phyloP scores from a whole-genome alignment of 2,113 vertebrate species.

The Plecotus auritus region DNA sequence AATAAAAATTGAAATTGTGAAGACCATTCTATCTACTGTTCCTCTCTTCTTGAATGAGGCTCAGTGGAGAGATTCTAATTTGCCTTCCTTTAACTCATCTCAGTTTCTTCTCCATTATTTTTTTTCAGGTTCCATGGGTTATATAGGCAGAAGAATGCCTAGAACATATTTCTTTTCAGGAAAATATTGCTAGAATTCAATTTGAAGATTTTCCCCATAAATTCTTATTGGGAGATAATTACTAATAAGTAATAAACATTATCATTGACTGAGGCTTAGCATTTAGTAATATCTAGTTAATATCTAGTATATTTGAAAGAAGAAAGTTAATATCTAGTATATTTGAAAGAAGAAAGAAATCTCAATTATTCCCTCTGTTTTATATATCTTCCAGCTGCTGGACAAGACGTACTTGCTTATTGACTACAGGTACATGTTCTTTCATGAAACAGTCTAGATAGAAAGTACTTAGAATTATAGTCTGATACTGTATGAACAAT shows the following conservation, averaged over 20 bases:
- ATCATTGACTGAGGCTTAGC: not conserved
- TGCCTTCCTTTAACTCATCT: not conserved
- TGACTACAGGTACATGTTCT: not conserved
- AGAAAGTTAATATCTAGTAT: not conserved
- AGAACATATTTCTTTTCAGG: not conserved
- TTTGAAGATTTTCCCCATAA: not conserved
- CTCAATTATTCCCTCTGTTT: not conserved
- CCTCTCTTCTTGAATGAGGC: not conserved
- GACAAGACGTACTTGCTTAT: not conserved
- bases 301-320: not conserved
- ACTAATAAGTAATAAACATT: not conserved
- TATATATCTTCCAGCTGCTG: not conserved
- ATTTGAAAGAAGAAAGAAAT: not conserved
- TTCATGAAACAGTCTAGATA: not conserved
- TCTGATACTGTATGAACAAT: slow-evolving; percentile 32
- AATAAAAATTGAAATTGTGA: not conserved
- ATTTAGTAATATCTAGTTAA: not conserved
- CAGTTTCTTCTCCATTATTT: not conserved
- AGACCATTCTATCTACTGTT: not conserved
- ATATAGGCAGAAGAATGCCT: not conserved
- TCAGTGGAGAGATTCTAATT: not conserved
- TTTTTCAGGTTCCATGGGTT: not conserved
- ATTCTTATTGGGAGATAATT: not conserved
- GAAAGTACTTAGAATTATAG: not conserved
- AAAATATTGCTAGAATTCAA: not conserved